These are phyloP conservation scores for Sarcophaga peregrina DNA, from an alignment of 1,140 invertebrate genomes.

Conservation along the genomic window DNA sequence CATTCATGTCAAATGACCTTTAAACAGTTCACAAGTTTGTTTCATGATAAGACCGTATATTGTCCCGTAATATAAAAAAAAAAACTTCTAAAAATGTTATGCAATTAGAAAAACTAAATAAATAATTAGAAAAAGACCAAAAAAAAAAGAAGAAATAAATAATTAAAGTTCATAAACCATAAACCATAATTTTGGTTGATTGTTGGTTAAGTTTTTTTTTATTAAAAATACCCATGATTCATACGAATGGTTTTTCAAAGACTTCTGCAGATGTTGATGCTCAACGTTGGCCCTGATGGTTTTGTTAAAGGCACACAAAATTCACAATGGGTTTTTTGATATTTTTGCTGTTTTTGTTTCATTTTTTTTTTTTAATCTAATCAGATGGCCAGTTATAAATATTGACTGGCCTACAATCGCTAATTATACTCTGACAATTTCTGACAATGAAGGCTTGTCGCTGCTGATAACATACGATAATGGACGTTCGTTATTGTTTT, in stretches of 20 bases:
- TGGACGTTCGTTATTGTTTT: too few relatives aligned
- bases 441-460: not conserved
- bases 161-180: not conserved
- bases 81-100: too few relatives aligned
- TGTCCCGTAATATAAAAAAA: too few relatives aligned
- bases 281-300: not conserved
- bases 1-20: too few relatives aligned
- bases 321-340: slow-evolving; percentile 14
- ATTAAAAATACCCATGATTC: slow-evolving; percentile 12
- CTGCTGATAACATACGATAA: not conserved
- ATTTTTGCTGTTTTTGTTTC: not conserved
- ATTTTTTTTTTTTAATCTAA: not conserved
- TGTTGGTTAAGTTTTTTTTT: not conserved
- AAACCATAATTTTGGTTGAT: not conserved
- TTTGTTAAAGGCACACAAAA: not conserved
- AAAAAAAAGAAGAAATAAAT: not conserved
- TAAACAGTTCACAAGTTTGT: too few relatives aligned
- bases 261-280: not conserved
- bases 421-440: not conserved
- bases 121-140: not conserved
- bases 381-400: not conserved
- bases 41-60: too few relatives aligned
- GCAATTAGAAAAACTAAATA: not conserved
- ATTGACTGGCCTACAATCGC: not conserved
- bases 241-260: not conserved